Percentiles rank a stretch among this genome's conserved stretches.
phyloP scores from a whole-genome alignment of 2,797 vertebrate species.

The Lithobates pipiens region DNA sequence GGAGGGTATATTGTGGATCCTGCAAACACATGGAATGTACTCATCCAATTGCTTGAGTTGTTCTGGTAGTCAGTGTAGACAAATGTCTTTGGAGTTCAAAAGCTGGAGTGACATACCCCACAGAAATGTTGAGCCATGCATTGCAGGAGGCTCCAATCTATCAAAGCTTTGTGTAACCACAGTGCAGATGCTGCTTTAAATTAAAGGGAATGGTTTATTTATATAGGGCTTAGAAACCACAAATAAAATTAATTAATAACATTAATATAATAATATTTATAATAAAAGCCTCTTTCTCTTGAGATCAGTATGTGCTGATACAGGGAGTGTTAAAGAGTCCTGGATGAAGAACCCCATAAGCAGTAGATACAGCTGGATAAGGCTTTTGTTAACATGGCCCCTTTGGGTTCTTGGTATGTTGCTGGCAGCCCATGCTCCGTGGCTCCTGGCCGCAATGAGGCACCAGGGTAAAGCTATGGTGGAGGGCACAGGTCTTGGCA shows the following conservation, averaged over 20 bases:
- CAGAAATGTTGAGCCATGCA: slow-evolving; percentile 31
- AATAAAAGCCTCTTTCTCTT: slow-evolving; percentile 58
- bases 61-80: not conserved
- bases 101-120: slow-evolving; percentile 4
- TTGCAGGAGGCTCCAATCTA: slow-evolving; percentile 30
- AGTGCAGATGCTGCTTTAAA: slow-evolving; percentile 62
- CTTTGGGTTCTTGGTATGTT: slow-evolving; percentile 22
- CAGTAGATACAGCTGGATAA: slow-evolving; percentile 41
- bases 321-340: slow-evolving; percentile 42
- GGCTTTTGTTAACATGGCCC: slow-evolving; percentile 51
- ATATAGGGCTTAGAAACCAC: slow-evolving; percentile 61
- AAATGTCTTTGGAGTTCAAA: slow-evolving; percentile 18
- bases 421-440: slow-evolving; percentile 50
- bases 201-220: slow-evolving; percentile 60
- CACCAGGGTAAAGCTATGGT: slow-evolving; percentile 53
- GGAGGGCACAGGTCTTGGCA: slow-evolving; percentile 46
- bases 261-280: slow-evolving; percentile 62
- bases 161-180: slow-evolving; percentile 47
- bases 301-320: slow-evolving; percentile 44
- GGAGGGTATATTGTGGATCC: slow-evolving; percentile 5
- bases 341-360: slow-evolving; percentile 23
- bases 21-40: slow-evolving; percentile 43
- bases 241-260: slow-evolving; percentile 63
- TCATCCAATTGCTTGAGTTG: slow-evolving; percentile 4
- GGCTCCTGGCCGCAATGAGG: slow-evolving; percentile 12